Percentiles rank a stretch among this genome's conserved stretches.
Evolutionary conservation across 2,797 vertebrate genomes (phyloP).

Genomic region (Triplophysa bombifrons): DNA sequence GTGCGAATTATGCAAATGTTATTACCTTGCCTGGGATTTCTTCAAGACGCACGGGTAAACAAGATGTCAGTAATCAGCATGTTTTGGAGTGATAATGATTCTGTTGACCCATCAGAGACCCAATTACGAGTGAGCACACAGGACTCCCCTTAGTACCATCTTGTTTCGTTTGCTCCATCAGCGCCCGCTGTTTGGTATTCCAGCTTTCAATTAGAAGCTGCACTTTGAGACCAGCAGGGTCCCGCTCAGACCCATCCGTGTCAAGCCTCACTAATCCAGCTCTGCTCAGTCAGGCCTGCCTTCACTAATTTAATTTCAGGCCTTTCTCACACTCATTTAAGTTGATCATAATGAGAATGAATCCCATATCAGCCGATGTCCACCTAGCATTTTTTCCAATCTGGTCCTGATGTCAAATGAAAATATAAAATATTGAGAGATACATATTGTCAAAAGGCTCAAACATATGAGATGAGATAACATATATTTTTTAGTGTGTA

Average conservation of each 20-base stretch:
- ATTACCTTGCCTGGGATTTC: conserved; percentile 47
- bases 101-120: conserved; percentile 51
- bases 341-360: conserved; percentile 17
- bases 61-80: conserved; percentile 49
- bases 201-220: conserved; percentile 39
- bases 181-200: conserved; percentile 40
- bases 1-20: conserved; percentile 52
- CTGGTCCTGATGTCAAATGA: background rate
- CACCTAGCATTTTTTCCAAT: background rate
- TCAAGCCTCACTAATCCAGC: conserved; percentile 12
- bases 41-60: conserved; percentile 36
- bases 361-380: conserved; percentile 25
- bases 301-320: conserved; percentile 25
- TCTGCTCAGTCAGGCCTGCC: conserved; percentile 23
- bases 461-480: background rate
- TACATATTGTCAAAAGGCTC: background rate
- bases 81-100: conserved; percentile 51
- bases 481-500: background rate
- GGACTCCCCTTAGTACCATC: conserved; percentile 33
- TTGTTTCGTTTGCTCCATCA: conserved; percentile 45
- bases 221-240: conserved; percentile 35
- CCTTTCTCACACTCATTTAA: conserved; percentile 27
- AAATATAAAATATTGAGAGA: too few species aligned
- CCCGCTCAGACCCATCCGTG: conserved; percentile 14
- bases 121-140: conserved; percentile 51